A percentile compares a stretch with the other conserved stretches of the same genome.
These are phyloP conservation scores for Oreohelix idahoensis DNA, from an alignment of 1,140 invertebrate genomes.

Conservation along the genomic window DNA sequence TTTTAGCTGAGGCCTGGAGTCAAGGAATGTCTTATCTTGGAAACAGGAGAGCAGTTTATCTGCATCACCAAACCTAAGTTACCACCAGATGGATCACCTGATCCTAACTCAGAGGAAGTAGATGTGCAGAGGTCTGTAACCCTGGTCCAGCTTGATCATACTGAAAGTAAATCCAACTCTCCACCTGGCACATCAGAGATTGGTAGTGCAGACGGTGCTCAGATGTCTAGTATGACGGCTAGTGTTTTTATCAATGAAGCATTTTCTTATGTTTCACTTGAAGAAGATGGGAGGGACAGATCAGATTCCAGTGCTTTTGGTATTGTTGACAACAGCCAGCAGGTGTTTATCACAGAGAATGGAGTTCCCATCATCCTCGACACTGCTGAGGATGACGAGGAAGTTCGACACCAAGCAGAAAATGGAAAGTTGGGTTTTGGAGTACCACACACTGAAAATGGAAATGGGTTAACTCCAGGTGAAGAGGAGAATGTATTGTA, in stretches of 20 bases:
- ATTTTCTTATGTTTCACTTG: neutral
- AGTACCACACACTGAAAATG: neutral
- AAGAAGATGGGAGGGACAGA: neutral
- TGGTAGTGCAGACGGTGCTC: neutral
- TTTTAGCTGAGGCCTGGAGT: conserved; percentile 50
- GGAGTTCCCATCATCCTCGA: conserved; percentile 34
- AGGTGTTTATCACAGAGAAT: conserved; percentile 10
- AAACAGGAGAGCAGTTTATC: conserved; percentile 57
- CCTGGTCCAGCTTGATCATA: neutral
- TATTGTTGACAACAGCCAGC: neutral
- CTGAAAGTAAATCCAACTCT: neutral
- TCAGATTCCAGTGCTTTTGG: neutral
- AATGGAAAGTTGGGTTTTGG: neutral
- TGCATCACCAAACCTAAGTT: conserved; percentile 5
- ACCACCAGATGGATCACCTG: neutral
- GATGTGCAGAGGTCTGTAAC: neutral
- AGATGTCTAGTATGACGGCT: neutral
- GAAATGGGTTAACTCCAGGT: neutral
- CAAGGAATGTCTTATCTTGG: conserved; percentile 58
- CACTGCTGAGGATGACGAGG: neutral
- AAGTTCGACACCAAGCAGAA: neutral
- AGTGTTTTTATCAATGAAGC: neutral
- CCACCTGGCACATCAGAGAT: neutral
- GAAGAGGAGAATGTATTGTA: neutral
- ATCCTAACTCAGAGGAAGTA: neutral